These are phyloP conservation scores for Decapterus maruadsi DNA, from an alignment of 2,797 vertebrate species.

Conservation along the genomic window DNA sequence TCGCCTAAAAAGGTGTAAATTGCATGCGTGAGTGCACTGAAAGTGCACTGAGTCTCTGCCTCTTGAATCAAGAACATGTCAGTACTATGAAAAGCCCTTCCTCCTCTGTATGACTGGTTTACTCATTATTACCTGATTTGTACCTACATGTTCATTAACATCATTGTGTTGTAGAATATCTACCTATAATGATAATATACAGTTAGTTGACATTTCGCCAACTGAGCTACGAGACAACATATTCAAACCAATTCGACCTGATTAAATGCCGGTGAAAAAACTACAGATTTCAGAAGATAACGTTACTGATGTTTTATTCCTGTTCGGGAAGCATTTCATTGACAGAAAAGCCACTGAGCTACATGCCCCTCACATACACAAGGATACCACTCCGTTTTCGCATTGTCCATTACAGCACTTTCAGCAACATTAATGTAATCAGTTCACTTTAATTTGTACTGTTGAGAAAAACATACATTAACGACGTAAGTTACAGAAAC, in stretches of 20 bases:
- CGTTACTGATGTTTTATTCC: not conserved
- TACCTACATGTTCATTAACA: not conserved
- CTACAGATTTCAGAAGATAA: not conserved
- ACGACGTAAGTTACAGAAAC: not conserved
- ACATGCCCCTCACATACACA: not conserved
- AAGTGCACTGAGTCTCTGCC: slow-evolving; percentile 12
- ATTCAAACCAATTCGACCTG: not conserved
- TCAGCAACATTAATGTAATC: not conserved
- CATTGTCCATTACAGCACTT: not conserved
- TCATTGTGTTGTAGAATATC: not conserved
- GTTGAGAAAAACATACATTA: slow-evolving; percentile 6
- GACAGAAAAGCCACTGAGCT: not conserved
- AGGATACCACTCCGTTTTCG: not conserved
- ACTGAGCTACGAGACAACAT: not conserved
- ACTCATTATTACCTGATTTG: not conserved
- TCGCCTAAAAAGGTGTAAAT: slow-evolving; percentile 27
- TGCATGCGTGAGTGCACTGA: slow-evolving; percentile 4
- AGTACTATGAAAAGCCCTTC: not conserved
- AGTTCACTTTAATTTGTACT: not conserved
- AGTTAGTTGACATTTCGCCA: not conserved
- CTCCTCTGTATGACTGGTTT: not conserved
- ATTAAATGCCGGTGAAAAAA: not conserved
- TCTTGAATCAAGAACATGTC: slow-evolving; percentile 9
- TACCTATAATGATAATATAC: not conserved
- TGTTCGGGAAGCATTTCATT: not conserved